Evolutionary conservation across 2,113 vertebrate genomes (phyloP), one percentile per base, ranked within the genome.

Genomic region (Syrmaticus mikado): DNA sequence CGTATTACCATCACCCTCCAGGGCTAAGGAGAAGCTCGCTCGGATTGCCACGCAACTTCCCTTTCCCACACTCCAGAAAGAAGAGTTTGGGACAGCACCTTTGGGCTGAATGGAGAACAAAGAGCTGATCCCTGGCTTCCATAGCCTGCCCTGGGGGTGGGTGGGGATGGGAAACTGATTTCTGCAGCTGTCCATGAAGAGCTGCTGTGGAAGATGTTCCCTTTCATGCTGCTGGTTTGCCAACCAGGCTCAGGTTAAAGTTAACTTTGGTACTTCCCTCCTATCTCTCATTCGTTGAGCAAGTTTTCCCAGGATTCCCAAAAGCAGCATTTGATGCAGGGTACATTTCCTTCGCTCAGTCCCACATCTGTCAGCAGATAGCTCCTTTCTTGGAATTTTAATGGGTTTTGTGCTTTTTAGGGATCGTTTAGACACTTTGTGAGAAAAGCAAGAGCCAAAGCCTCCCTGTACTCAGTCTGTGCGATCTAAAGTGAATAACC

Each of bases 71-170:
- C 21, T 66, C 13, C 86, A 77, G 62, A 10, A 81, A 70, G 67
- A 88, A 50, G 58, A 46, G 52, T 84, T 62, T 74, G 62, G 41
- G 30, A n/a, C 22, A 4, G 83, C n/a, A 32, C 81, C 45, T 55
- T 28, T 43, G 38, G 45, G 28, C 41, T 46, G 13, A 5, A 6
- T 10, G 36, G 57, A 36, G 53, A 91, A 11, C 3, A 80, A n/a
- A 45, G 45, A 62, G 32, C 55, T 32, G 0, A 0, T 41, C 40
- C 53, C 2, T 27, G 52, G 36, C 20, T 43, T 25, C 3, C 1
- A 1, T 22, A 66, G 27, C 50, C 48, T 11, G 3, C 4, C n/a
- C 10, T 21, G 65, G 77, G 72, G 57, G n/a, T 9, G 0, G 1
- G 48, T 0, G 1, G 27, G 30, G 16, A 41, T 10, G 43, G 66